phyloP scores from a whole-genome alignment of 2,888 invertebrate genomes.

The Crepidodera aurea region DNA sequence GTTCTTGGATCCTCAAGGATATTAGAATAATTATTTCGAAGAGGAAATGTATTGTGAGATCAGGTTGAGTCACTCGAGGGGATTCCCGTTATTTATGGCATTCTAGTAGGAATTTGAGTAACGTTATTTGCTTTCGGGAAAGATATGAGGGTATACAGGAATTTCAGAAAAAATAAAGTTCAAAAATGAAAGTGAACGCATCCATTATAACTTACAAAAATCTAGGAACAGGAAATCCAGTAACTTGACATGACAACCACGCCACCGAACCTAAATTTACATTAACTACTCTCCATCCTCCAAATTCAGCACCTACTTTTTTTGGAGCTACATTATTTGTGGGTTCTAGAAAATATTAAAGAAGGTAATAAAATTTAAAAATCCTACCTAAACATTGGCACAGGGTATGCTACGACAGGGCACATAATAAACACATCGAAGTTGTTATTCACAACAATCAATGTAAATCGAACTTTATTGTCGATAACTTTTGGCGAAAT shows the following conservation, averaged over 20 bases:
- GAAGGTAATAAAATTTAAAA: conserved; percentile 45
- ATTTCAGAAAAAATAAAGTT: too few relatives aligned
- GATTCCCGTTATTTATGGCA: too few relatives aligned
- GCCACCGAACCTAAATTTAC: conserved; percentile 64
- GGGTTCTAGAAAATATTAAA: conserved; percentile 60
- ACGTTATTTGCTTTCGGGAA: too few relatives aligned
- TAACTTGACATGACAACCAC: conserved; percentile 74
- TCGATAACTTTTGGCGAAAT: conserved; percentile 67
- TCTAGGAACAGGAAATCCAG: conserved; percentile 73
- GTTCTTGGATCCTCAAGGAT: too few relatives aligned
- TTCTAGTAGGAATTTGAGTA: too few relatives aligned
- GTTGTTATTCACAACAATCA: conserved; percentile 60
- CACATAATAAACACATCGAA: conserved; percentile 64
- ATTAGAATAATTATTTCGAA: too few relatives aligned
- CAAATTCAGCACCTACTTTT: conserved; percentile 65
- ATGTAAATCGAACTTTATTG: conserved; percentile 63
- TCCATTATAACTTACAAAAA: conserved; percentile 80
- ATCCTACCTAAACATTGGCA: conserved; percentile 59
- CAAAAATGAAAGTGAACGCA: too few relatives aligned
- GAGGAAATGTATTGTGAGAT: too few relatives aligned
- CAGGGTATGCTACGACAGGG: conserved; percentile 60
- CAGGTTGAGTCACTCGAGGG: too few relatives aligned
- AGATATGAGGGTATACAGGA: too few relatives aligned
- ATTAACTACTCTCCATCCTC: conserved; percentile 69
- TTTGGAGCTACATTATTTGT: conserved; percentile 71